These are phyloP conservation scores for Rafetus swinhoei DNA, from an alignment of 2,113 vertebrate species.

Conservation along the genomic window DNA sequence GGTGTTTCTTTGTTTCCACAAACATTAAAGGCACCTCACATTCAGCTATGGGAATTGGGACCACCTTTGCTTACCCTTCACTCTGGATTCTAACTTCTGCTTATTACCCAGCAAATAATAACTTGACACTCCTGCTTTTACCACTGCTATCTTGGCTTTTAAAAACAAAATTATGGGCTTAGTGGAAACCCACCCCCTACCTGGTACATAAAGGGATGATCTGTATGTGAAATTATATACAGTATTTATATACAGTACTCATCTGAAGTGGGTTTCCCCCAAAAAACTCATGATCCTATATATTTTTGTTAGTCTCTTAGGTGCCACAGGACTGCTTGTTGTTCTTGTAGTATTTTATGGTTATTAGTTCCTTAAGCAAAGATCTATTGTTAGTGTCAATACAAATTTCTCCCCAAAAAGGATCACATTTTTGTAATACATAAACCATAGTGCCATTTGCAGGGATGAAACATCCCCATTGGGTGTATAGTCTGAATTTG, in stretches of 20 bases:
- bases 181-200: conserved; percentile 46
- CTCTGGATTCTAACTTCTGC: conserved; percentile 37
- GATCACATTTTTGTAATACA: not conserved
- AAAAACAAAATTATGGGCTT: conserved; percentile 62
- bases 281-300: too few species aligned
- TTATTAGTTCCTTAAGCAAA: conserved; percentile 54
- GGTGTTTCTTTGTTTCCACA: conserved; percentile 22
- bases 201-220: conserved; percentile 65
- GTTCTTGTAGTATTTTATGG: not conserved
- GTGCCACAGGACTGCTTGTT: too few species aligned
- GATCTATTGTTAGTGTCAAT: not conserved
- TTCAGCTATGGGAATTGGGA: conserved; percentile 67
- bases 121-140: conserved; percentile 64
- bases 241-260: not conserved
- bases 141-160: conserved; percentile 70
- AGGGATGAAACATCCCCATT: not conserved
- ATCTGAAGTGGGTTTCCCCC: too few species aligned
- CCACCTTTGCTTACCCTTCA: conserved; percentile 61
- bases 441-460: not conserved
- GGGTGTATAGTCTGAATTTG: not conserved
- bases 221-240: conserved; percentile 61
- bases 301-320: too few species aligned
- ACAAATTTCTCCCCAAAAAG: not conserved
- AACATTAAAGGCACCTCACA: conserved; percentile 67
- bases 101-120: conserved; percentile 70